Conservation (phyloP, 2,113 vertebrate genomes). For the Erythrolamprus reginae region DNA sequence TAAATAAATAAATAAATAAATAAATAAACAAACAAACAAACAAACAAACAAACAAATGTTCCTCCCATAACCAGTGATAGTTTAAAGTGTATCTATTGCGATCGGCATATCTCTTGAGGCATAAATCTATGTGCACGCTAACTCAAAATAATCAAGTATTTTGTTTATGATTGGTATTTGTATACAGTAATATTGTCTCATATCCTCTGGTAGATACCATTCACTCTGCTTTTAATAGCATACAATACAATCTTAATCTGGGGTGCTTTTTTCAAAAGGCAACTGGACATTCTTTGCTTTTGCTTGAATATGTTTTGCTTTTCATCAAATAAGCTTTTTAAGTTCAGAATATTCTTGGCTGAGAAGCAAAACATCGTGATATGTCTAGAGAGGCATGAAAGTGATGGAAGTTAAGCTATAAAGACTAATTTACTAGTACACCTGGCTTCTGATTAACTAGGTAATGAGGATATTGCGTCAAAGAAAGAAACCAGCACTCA, state of each 20-base stretch:
- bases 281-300: not conserved
- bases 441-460: not conserved
- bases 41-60: too few relatives aligned
- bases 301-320: not conserved
- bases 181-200: not conserved
- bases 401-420: not conserved
- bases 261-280: not conserved
- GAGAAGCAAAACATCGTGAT: not conserved
- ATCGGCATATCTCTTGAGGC: not conserved
- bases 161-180: not conserved
- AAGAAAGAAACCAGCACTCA: slow-evolving; percentile 38
- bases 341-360: not conserved
- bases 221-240: not conserved
- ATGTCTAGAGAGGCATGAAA: not conserved
- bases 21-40: too few relatives aligned
- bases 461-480: not conserved
- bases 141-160: not conserved
- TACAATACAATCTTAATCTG: not conserved
- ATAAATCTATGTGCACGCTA: not conserved
- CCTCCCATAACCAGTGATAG: not conserved
- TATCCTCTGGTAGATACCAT: not conserved
- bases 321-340: not conserved
- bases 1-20: too few relatives aligned
- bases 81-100: not conserved
- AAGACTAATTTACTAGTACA: not conserved